phyloP scores from a whole-genome alignment of 2,888 invertebrate species.

The Deilephila elpenor region DNA sequence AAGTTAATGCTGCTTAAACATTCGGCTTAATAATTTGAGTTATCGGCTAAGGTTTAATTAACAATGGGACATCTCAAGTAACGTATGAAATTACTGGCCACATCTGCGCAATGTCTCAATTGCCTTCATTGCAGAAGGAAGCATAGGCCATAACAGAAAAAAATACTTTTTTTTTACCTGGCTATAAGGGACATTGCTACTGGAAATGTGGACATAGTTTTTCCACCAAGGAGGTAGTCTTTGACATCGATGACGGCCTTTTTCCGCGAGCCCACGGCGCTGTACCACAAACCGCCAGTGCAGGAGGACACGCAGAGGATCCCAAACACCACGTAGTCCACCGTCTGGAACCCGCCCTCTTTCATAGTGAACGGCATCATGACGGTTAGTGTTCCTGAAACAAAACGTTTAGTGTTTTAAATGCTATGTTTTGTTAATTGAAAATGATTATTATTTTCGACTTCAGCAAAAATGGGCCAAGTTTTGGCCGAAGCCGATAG shows the following conservation, averaged over 20 bases:
- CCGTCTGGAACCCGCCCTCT: constrained; percentile 71
- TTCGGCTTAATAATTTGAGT: too few relatives aligned
- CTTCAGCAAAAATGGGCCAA: too few relatives aligned
- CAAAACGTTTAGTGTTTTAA: background rate
- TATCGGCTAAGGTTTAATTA: too few relatives aligned
- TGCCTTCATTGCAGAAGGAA: background rate
- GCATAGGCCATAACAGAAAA: background rate
- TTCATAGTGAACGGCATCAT: constrained; percentile 73
- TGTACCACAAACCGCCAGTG: constrained; percentile 90
- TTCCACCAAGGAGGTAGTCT: constrained; percentile 91
- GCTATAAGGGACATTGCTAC: constrained; percentile 94
- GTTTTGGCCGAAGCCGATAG: too few relatives aligned
- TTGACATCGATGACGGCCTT: constrained; percentile 84
- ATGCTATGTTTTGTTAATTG: background rate
- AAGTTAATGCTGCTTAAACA: too few relatives aligned
- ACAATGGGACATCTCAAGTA: too few relatives aligned
- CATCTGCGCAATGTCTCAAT: background rate
- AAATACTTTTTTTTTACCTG: constrained; percentile 83
- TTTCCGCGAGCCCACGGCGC: constrained; percentile 81
- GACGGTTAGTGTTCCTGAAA: constrained; percentile 37
- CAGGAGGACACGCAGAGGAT: constrained; percentile 89
- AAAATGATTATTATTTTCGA: too few relatives aligned
- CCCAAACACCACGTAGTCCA: constrained; percentile 88
- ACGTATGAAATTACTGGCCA: background rate
- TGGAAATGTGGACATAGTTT: constrained; percentile 90